Conservation (phyloP, 2,797 vertebrate species). For the Pyrocephalus nanus region DNA sequence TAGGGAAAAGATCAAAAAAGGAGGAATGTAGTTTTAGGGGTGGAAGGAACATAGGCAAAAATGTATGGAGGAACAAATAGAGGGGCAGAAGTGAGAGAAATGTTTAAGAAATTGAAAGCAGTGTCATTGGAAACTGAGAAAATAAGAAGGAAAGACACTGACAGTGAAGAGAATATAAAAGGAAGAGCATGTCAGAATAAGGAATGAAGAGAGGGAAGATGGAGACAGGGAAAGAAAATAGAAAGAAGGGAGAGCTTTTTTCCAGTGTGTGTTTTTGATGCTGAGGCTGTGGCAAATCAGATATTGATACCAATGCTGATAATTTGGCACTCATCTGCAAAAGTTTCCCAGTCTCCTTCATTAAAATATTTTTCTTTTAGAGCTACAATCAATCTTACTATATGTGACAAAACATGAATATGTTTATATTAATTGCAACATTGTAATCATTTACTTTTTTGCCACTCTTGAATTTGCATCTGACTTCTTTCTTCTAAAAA, state of each 20-base stretch:
- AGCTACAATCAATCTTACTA: background rate
- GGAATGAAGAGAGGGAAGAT: background rate
- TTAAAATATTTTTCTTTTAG: background rate
- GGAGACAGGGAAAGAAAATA: background rate
- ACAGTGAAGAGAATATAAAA: background rate
- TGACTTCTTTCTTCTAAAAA: background rate
- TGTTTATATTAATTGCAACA: background rate
- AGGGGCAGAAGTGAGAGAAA: background rate
- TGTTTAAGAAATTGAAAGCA: background rate
- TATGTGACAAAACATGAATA: background rate
- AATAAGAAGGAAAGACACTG: background rate
- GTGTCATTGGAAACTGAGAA: background rate
- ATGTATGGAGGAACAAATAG: background rate
- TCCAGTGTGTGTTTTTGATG: background rate
- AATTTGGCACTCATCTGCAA: accelerated
- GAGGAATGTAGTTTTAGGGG: background rate
- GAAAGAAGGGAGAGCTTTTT: background rate
- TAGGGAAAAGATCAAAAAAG: background rate
- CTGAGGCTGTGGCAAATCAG: background rate
- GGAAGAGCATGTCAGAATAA: background rate
- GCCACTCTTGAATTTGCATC: background rate
- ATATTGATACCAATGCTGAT: background rate
- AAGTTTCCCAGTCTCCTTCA: background rate
- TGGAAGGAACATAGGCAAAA: background rate
- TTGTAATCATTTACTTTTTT: background rate